Percentiles rank a stretch among this genome's conserved stretches.
phyloP scores from a whole-genome alignment of 2,797 vertebrate species.

The Anomalospiza imberbis region DNA sequence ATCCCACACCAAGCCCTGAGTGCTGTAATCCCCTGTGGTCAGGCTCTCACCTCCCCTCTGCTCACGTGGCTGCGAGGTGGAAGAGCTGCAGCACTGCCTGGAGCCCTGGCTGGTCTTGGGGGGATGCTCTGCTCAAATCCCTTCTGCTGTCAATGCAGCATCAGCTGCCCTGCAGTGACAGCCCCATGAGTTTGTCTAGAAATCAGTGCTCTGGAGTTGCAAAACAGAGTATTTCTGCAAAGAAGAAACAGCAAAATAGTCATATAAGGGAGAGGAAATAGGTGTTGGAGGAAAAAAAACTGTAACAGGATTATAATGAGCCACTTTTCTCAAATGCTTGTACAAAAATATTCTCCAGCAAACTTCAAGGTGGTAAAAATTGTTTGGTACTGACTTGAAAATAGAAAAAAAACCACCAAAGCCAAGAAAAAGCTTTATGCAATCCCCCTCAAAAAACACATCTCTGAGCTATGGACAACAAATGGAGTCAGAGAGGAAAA shows the following conservation, averaged over 20 bases:
- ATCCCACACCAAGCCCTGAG: background rate
- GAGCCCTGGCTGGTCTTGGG: background rate
- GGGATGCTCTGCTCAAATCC: background rate
- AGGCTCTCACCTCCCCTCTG: background rate
- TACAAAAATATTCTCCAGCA: background rate
- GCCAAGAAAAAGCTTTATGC: background rate
- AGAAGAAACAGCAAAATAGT: background rate
- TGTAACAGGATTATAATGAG: background rate
- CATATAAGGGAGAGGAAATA: background rate
- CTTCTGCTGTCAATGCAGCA: background rate
- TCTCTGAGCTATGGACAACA: background rate
- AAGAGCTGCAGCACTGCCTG: background rate
- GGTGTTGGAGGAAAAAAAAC: background rate
- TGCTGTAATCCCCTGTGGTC: background rate
- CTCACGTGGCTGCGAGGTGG: fast-evolving
- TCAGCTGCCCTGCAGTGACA: background rate
- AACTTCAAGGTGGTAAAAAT: background rate
- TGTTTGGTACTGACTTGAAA: background rate
- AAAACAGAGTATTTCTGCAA: background rate
- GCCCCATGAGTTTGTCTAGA: background rate
- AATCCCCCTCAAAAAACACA: background rate
- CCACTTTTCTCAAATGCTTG: background rate
- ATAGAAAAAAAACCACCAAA: background rate
- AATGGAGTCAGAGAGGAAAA: background rate
- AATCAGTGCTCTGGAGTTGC: background rate